Conservation (phyloP, 2,797 vertebrate species). For the Hypotaenidia okinawae region DNA sequence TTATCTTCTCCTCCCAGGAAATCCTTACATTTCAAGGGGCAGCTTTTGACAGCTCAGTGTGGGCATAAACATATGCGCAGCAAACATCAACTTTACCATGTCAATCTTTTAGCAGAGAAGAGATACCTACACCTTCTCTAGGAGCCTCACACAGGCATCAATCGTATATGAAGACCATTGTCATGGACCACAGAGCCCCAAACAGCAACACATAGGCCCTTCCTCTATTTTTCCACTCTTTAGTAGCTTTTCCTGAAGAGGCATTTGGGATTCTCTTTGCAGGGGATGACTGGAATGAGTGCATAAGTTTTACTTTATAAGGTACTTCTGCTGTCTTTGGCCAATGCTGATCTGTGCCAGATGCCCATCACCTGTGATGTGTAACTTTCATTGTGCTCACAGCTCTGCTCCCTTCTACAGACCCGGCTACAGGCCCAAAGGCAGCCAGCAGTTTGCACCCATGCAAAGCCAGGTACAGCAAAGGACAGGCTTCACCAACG, state of each 20-base stretch:
- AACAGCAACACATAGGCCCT: rapidly evolving
- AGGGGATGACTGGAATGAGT: neutral
- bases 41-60: neutral
- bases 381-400: rapidly evolving
- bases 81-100: rapidly evolving
- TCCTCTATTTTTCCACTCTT: rapidly evolving
- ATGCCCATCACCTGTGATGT: rapidly evolving
- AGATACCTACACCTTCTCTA: rapidly evolving
- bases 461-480: rapidly evolving
- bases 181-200: rapidly evolving
- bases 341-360: rapidly evolving
- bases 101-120: neutral
- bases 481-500: rapidly evolving
- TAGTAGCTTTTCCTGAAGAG: neutral
- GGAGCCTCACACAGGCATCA: neutral
- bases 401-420: neutral
- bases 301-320: too few species aligned
- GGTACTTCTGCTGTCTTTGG: neutral
- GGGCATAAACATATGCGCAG: neutral
- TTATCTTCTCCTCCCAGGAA: neutral
- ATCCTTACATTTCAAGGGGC: neutral
- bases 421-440: neutral
- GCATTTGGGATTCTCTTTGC: neutral
- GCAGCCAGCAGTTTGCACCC: neutral
- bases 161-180: rapidly evolving